Conservation (phyloP, 2,888 invertebrate genomes). For the Amiota mariae region DNA sequence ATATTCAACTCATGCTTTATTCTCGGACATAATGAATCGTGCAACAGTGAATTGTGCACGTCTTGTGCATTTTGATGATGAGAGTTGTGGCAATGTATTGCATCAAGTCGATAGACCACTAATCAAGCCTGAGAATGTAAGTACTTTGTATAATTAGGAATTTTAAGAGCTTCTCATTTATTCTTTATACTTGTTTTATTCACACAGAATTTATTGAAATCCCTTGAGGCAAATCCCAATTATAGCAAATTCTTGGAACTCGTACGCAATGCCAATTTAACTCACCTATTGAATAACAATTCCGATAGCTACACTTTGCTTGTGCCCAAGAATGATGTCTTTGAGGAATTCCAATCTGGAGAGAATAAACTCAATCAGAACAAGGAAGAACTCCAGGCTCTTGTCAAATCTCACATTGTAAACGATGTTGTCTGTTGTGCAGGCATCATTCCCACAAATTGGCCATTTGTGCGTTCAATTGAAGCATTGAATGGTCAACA, state of each 20-base stretch:
- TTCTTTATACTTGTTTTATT: neutral
- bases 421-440: conserved; percentile 73
- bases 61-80: conserved; percentile 77
- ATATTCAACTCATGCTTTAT: conserved; percentile 77
- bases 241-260: conserved; percentile 72
- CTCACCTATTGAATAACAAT: conserved; percentile 64
- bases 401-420: conserved; percentile 71
- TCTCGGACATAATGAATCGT: conserved; percentile 76
- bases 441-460: conserved; percentile 72
- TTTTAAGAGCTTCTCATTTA: neutral
- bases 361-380: conserved; percentile 57
- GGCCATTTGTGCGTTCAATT: conserved; percentile 73
- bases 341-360: conserved; percentile 68
- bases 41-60: conserved; percentile 82
- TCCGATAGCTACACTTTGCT: conserved; percentile 69
- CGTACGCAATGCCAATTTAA: conserved; percentile 70
- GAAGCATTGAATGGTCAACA: conserved; percentile 69
- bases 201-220: conserved; percentile 64
- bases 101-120: conserved; percentile 79
- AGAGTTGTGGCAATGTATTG: conserved; percentile 80
- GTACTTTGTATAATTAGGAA: conserved; percentile 15
- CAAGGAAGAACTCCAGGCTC: conserved; percentile 58
- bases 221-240: conserved; percentile 68
- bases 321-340: conserved; percentile 73
- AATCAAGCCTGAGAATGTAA: conserved; percentile 69